phyloP scores from a whole-genome alignment of 2,888 invertebrate species.

The Agrilus mali region DNA sequence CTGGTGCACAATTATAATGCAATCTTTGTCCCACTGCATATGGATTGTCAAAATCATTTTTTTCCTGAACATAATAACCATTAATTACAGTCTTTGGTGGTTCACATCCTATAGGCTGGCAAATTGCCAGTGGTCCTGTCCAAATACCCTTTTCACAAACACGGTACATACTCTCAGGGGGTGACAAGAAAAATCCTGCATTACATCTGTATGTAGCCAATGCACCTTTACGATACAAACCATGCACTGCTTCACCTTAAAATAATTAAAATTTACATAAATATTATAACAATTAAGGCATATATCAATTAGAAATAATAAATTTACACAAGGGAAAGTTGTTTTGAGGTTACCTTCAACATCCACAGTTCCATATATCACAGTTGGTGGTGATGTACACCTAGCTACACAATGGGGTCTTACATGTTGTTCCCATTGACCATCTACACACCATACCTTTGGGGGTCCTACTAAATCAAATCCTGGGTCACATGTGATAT shows the following conservation, averaged over 20 bases:
- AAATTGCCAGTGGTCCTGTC: constrained; percentile 28
- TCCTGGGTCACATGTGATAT: constrained; percentile 24
- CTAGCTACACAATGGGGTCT: constrained; percentile 22
- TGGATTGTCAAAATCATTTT: constrained; percentile 14
- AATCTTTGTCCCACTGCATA: constrained; percentile 24
- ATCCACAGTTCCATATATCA: constrained; percentile 24
- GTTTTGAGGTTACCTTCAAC: constrained; percentile 18
- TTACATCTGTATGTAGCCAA: constrained; percentile 27
- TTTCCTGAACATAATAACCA: constrained; percentile 29
- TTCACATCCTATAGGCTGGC: constrained; percentile 23
- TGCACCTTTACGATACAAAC: constrained; percentile 25
- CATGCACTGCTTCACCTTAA: constrained; percentile 16
- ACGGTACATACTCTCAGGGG: constrained; percentile 25
- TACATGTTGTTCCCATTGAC: constrained; percentile 24
- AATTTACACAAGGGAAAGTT: not conserved
- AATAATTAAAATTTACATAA: no score
- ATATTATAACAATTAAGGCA: no score
- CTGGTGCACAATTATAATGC: constrained; percentile 29
- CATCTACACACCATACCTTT: constrained; percentile 27
- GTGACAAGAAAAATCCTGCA: constrained; percentile 24
- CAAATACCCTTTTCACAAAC: constrained; percentile 33
- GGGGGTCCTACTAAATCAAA: constrained; percentile 28
- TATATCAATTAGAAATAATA: not conserved
- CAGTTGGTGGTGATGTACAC: constrained; percentile 26
- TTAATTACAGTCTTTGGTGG: constrained; percentile 24